These are phyloP conservation scores for Hephaestus fuliginosus DNA, from an alignment of 2,797 vertebrate genomes.

Conservation along the genomic window DNA sequence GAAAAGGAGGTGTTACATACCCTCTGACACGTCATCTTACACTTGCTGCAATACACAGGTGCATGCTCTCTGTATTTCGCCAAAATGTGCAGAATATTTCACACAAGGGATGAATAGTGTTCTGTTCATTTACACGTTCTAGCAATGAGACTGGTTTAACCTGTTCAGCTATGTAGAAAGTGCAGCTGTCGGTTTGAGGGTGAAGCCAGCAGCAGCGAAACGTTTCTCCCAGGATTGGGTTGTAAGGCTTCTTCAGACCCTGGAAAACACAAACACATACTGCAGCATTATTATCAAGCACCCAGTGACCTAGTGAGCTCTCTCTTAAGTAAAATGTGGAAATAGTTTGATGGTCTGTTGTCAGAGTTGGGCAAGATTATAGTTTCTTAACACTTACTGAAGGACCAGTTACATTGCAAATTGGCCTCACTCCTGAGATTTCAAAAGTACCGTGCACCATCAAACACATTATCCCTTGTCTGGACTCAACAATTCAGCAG, in stretches of 20 bases:
- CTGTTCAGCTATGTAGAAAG: slow-evolving; percentile 98
- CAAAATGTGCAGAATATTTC: slow-evolving; percentile 6
- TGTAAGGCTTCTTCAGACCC: slow-evolving; percentile 99
- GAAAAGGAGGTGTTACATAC: slow-evolving; percentile 8
- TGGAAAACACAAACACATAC: slow-evolving; percentile 67
- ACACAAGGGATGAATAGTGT: background rate
- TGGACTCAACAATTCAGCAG: slow-evolving; percentile 8
- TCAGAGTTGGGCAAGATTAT: background rate
- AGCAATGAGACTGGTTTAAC: slow-evolving; percentile 71
- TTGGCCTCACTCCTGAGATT: background rate
- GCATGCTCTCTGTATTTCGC: background rate
- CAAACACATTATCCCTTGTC: background rate
- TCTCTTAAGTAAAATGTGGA: background rate
- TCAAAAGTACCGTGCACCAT: background rate
- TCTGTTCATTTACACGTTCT: background rate
- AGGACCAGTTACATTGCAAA: slow-evolving; percentile 2
- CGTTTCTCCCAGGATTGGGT: slow-evolving; percentile 95
- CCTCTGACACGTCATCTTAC: slow-evolving; percentile 14
- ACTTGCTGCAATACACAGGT: slow-evolving; percentile 18
- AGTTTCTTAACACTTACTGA: background rate
- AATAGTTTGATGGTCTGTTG: background rate
- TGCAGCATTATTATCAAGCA: slow-evolving; percentile 12
- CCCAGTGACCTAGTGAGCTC: background rate
- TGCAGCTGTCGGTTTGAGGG: slow-evolving; percentile 93
- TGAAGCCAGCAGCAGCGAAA: slow-evolving; percentile 98